A percentile compares a stretch with the other conserved stretches of the same genome.
Conservation (phyloP, 1,140 invertebrate species). For the Aphaenogaster ashmeadi region DNA sequence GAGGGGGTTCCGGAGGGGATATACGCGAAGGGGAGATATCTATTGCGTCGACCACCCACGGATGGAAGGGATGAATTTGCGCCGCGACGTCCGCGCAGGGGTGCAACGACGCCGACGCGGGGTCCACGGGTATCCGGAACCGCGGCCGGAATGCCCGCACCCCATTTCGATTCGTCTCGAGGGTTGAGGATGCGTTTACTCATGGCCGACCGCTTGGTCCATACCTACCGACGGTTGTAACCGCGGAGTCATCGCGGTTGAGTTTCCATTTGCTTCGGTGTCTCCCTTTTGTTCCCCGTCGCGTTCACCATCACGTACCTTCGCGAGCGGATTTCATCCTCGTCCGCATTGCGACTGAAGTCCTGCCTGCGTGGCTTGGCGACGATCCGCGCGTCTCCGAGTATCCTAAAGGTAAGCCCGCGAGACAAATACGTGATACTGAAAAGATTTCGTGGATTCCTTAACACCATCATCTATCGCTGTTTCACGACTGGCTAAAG, state of each 20-base stretch:
- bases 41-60: slow-evolving; percentile 47
- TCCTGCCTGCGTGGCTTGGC: neutral
- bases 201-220: slow-evolving; percentile 62
- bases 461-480: neutral
- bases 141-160: slow-evolving; percentile 72
- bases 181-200: slow-evolving; percentile 77
- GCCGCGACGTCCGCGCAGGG: slow-evolving; percentile 78
- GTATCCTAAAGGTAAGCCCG: slow-evolving; percentile 30
- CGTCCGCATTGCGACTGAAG: slow-evolving; percentile 21
- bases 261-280: slow-evolving; percentile 45
- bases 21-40: slow-evolving; percentile 53
- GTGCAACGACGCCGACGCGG: slow-evolving; percentile 81
- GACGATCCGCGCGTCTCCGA: slow-evolving; percentile 2
- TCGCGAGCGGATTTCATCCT: slow-evolving; percentile 9
- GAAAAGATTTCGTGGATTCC: neutral
- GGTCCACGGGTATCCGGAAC: slow-evolving; percentile 80
- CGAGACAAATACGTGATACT: neutral
- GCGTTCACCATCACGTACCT: slow-evolving; percentile 22
- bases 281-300: slow-evolving; percentile 11
- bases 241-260: slow-evolving; percentile 12
- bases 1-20: slow-evolving; percentile 27
- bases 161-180: slow-evolving; percentile 77
- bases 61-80: slow-evolving; percentile 78
- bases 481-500: neutral
- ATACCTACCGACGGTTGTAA: slow-evolving; percentile 38